Evolutionary conservation across 2,888 invertebrate species (phyloP).

Genomic region (Amphiduros pacificus): DNA sequence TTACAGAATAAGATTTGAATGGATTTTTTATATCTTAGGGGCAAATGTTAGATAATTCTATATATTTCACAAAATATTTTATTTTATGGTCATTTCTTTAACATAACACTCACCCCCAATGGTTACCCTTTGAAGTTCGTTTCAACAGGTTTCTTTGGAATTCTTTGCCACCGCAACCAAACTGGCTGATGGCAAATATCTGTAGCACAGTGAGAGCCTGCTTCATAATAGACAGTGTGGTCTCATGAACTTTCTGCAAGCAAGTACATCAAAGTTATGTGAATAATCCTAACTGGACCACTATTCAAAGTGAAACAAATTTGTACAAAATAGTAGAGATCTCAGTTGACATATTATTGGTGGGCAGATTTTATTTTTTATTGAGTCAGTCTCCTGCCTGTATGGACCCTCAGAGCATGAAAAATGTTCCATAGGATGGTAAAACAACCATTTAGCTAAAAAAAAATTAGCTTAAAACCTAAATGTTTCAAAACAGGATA

Average conservation of each 20-base stretch:
- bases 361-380: background rate
- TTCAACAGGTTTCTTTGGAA: slow-evolving; percentile 77
- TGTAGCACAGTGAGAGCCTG: slow-evolving; percentile 87
- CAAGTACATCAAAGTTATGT: background rate
- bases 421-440: too few relatives aligned
- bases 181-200: slow-evolving; percentile 81
- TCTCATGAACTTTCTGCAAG: slow-evolving; percentile 34
- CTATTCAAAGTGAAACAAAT: too few relatives aligned
- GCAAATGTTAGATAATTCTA: background rate
- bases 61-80: background rate
- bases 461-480: too few relatives aligned
- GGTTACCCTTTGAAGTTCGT: slow-evolving; percentile 81
- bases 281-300: too few relatives aligned
- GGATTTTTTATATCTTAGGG: too few relatives aligned
- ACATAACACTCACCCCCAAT: slow-evolving; percentile 77
- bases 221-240: slow-evolving; percentile 68
- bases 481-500: too few relatives aligned
- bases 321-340: too few relatives aligned
- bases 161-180: slow-evolving; percentile 75
- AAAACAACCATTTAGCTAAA: too few relatives aligned
- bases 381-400: too few relatives aligned
- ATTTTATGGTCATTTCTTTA: background rate
- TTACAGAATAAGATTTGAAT: too few relatives aligned
- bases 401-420: too few relatives aligned
- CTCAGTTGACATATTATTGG: background rate